Base-by-base conservation (phyloP, 2,888 invertebrate species). In the Lepidochrysops patricia region DNA sequence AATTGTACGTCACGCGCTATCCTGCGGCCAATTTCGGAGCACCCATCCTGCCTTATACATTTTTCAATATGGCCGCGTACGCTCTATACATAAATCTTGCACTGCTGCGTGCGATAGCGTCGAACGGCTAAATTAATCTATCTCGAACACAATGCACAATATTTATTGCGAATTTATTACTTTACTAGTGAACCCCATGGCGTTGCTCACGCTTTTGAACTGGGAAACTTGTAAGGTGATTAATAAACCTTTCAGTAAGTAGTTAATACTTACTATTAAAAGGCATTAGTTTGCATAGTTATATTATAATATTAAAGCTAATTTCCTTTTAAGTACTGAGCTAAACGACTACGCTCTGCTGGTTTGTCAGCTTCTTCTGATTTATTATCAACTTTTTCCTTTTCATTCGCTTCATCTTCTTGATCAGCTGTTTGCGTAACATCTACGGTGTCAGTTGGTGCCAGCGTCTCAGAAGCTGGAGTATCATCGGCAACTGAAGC, bases 101-200 rank as follows among this genome's bases (percentile, higher is more conserved):
- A 64, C 68, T 70, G 66, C 69, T 68, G 72, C 66, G 63, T 64
- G 64, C 70, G 74, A 74, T 75, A 73, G 72, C 72, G 67, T 67
- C 68, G 67, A 65, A 62, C 65, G 64, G 68, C 71, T 71, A 71
- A 72, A 75, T 75, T 73, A 75, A 74, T 74, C 74, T 73, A 72
- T 72, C 70, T 66, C 61, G 64, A 62, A 65, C 67, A 75, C 73
- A 73, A 73, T 75, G 71, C 70, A 70, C 71, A 63, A 70, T 71
- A 70, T 72, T 71, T 71, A 72, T 69, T 69, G 70, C 64, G 64
- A 67, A 70, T 70, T 70, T 70, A 71, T 71, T 65, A 68, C 66
- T 58, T 61, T 60, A 66, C 64, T 62, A 63, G 57, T 52, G 57
- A 60, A 34, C 62, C 62, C 64, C 58, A 34, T 57, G 50, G 57